Evolutionary conservation across 1,140 invertebrate species (phyloP).

Genomic region (Pararge aegeria): DNA sequence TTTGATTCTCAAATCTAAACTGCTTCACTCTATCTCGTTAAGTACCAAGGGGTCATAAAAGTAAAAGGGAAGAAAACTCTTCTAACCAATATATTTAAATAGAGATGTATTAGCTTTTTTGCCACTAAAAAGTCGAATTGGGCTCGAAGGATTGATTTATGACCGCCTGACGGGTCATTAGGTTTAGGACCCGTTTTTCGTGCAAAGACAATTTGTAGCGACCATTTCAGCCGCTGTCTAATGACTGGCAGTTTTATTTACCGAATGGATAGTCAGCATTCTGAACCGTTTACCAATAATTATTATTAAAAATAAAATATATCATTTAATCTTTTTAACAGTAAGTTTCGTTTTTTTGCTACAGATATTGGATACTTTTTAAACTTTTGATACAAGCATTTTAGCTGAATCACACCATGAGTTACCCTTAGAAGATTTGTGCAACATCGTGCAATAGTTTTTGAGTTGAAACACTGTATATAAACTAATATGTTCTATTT

Average conservation of each 20-base stretch:
- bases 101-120: constrained; percentile 6
- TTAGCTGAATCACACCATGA: no score
- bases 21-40: not conserved
- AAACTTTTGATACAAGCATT: no score
- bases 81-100: not conserved
- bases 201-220: constrained; percentile 5
- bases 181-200: constrained; percentile 4
- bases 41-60: not conserved
- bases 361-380: no score
- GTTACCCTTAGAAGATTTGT: no score
- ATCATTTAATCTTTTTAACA: no score
- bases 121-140: constrained; percentile 9
- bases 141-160: constrained; percentile 1
- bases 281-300: constrained; percentile 1
- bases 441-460: no score
- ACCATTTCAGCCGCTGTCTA: constrained; percentile 11
- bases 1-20: no score
- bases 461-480: no score
- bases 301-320: not conserved
- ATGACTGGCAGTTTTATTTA: constrained; percentile 12
- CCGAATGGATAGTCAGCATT: not conserved
- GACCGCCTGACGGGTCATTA: constrained; percentile 7
- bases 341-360: no score
- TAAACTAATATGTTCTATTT: no score
- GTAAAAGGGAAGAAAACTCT: not conserved